Conservation (phyloP, 2,113 vertebrate species). For the Eulacestoma nigropectus region DNA sequence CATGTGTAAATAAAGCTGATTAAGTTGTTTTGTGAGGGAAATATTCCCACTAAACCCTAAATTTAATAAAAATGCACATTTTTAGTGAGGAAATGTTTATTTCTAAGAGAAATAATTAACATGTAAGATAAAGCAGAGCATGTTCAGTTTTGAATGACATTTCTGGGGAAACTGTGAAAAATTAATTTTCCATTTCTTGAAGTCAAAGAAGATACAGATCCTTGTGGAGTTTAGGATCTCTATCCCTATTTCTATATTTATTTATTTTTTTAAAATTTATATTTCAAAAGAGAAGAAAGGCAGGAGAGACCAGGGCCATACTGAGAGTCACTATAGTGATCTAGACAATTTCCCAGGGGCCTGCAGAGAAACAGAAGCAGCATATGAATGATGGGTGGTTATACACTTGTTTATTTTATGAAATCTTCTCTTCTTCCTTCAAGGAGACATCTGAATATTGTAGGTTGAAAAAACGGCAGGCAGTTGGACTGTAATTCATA, state of each 20-base stretch:
- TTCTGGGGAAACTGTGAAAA: neutral
- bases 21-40: slow-evolving; percentile 7
- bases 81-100: neutral
- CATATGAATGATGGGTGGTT: neutral
- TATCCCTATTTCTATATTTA: neutral
- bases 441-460: neutral
- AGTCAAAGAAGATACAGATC: neutral
- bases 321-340: neutral
- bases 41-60: neutral
- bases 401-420: neutral
- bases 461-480: neutral
- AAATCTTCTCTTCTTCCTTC: neutral
- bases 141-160: neutral
- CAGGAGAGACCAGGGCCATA: neutral
- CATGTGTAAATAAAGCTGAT: slow-evolving; percentile 30
- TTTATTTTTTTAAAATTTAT: neutral
- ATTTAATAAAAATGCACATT: slow-evolving; percentile 13
- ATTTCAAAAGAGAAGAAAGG: neutral
- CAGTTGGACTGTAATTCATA: neutral
- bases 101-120: neutral
- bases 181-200: neutral
- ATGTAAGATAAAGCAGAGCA: neutral
- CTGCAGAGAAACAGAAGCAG: neutral
- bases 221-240: neutral
- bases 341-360: neutral